Evolutionary conservation across 1,140 invertebrate species (phyloP).

Genomic region (Diprion similis): DNA sequence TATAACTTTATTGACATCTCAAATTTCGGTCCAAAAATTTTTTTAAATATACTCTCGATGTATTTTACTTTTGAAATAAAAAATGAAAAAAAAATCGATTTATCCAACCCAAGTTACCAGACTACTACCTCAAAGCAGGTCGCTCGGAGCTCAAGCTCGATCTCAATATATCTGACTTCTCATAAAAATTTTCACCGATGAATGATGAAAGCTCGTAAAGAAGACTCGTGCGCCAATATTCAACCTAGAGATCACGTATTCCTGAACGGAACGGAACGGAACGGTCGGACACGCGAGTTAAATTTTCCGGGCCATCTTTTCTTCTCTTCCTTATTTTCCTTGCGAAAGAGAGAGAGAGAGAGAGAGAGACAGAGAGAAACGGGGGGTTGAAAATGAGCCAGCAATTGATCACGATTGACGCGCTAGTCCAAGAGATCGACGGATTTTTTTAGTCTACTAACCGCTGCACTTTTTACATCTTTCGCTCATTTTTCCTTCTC

Average conservation of each 20-base stretch:
- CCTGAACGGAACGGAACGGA: background rate
- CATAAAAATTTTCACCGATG: background rate
- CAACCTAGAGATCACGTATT: conserved; percentile 7
- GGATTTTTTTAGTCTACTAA: background rate
- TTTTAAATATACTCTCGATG: too few species aligned
- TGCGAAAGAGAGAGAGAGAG: too few species aligned
- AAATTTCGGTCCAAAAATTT: too few species aligned
- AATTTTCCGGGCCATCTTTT: background rate
- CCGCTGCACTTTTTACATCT: too few species aligned
- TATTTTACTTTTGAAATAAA: too few species aligned
- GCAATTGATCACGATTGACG: conserved; percentile 1
- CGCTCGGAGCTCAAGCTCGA: background rate
- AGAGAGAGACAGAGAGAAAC: too few species aligned
- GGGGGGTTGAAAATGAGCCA: too few species aligned
- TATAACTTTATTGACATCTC: too few species aligned
- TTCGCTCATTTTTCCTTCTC: too few species aligned
- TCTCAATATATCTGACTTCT: background rate
- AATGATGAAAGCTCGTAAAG: background rate
- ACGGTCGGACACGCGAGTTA: background rate
- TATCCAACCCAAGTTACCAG: too few species aligned
- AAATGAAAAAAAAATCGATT: too few species aligned
- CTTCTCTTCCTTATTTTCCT: background rate
- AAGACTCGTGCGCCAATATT: background rate
- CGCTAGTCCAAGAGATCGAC: background rate
- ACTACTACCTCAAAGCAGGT: too few species aligned